A percentile compares a stretch with the other conserved stretches of the same genome.
Conservation (phyloP, 2,888 invertebrate species). For the Bimastos eiseni region DNA sequence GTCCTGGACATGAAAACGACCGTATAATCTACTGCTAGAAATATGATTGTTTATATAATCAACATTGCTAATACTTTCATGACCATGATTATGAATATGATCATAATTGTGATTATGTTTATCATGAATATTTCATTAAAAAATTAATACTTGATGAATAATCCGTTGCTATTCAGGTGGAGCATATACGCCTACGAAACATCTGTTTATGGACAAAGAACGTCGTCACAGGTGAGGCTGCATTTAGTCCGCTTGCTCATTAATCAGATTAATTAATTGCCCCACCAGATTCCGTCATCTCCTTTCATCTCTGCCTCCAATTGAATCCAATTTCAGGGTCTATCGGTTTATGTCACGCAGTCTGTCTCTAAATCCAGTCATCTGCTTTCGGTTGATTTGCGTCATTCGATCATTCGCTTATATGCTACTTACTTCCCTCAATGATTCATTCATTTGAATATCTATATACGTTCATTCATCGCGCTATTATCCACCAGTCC, state of each 20-base stretch:
- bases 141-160: no score
- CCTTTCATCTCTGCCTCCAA: neutral
- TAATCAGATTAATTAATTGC: neutral
- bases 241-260: neutral
- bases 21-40: neutral
- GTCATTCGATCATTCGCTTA: neutral
- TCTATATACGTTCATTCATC: neutral
- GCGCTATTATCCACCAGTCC: neutral
- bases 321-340: no score
- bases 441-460: neutral
- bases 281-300: neutral
- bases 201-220: constrained; percentile 46
- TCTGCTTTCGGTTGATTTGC: neutral
- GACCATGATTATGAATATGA: no score
- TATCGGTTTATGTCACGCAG: no score
- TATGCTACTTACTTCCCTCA: neutral
- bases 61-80: no score
- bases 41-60: neutral
- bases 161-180: no score
- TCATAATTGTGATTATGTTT: no score
- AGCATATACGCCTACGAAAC: constrained; percentile 30
- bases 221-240: constrained; percentile 50
- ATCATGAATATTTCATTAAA: no score
- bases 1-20: neutral
- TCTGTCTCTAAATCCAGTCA: no score